Evolutionary conservation across 2,888 invertebrate genomes (phyloP).

Genomic region (Ectemnius continuus): DNA sequence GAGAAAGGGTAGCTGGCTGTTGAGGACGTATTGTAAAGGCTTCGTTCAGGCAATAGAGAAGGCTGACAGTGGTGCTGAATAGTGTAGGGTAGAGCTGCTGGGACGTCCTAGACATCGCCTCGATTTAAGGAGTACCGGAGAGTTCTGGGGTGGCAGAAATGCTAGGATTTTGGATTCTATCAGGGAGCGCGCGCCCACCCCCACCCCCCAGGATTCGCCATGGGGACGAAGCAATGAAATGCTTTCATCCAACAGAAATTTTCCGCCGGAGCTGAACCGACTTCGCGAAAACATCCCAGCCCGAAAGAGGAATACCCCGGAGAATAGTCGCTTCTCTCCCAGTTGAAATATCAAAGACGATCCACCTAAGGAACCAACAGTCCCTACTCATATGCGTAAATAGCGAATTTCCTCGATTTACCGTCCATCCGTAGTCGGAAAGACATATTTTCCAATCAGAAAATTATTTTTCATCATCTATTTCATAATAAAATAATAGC

Average conservation of each 20-base stretch:
- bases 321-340: constrained; percentile 15
- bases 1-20: constrained; percentile 75
- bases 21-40: constrained; percentile 76
- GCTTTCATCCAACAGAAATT: constrained; percentile 51
- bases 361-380: no score
- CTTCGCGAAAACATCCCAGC: constrained; percentile 48
- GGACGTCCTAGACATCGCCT: constrained; percentile 64
- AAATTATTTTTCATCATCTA: no score
- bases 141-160: constrained; percentile 53
- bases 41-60: constrained; percentile 57
- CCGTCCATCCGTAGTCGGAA: no score
- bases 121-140: constrained; percentile 66
- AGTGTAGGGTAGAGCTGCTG: constrained; percentile 54
- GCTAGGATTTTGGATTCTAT: constrained; percentile 66
- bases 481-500: no score
- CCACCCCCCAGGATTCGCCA: constrained; percentile 11
- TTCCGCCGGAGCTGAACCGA: constrained; percentile 34
- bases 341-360: no score
- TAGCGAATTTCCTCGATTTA: no score
- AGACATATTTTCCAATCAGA: no score
- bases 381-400: no score
- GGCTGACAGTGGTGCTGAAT: constrained; percentile 49
- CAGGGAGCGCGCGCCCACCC: constrained; percentile 44
- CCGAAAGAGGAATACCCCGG: constrained; percentile 47
- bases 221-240: constrained; percentile 45